Conservation (phyloP, 2,888 invertebrate genomes). For the Apodemia zela region DNA sequence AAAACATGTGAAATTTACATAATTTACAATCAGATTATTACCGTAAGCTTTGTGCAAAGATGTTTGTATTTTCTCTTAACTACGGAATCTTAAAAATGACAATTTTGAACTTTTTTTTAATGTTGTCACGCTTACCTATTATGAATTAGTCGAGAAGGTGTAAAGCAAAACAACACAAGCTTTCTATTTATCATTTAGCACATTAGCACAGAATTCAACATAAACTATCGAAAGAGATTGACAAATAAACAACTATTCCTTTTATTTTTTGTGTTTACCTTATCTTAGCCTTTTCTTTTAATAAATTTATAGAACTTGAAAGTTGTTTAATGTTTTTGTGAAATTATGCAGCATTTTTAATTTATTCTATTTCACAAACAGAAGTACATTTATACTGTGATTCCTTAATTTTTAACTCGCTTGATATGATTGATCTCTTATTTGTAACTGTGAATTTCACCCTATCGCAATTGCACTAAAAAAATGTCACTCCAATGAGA, state of each 20-base stretch:
- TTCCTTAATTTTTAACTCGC: no score
- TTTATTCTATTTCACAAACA: no score
- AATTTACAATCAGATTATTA: background rate
- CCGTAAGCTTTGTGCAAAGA: background rate
- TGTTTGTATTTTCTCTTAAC: conserved; percentile 14
- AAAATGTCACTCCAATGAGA: no score
- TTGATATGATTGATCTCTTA: no score
- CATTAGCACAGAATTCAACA: conserved; percentile 14
- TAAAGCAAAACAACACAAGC: conserved; percentile 1
- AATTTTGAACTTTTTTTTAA: conserved; percentile 15
- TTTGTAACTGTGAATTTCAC: no score
- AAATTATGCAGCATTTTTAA: no score
- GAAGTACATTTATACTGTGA: no score
- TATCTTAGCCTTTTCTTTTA: background rate
- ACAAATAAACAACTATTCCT: conserved; percentile 7
- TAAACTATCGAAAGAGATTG: conserved; percentile 7
- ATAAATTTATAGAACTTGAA: background rate
- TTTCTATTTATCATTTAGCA: conserved; percentile 15
- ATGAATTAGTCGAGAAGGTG: conserved; percentile 6
- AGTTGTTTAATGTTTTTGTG: background rate
- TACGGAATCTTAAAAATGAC: conserved; percentile 2
- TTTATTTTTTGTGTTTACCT: background rate
- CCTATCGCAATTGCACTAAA: no score
- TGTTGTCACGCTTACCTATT: conserved; percentile 14
- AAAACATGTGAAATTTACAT: background rate